Percentiles rank a stretch among this genome's conserved stretches.
phyloP scores from a whole-genome alignment of 2,113 vertebrate species.

The Calyptommatus sinebrachiatus region DNA sequence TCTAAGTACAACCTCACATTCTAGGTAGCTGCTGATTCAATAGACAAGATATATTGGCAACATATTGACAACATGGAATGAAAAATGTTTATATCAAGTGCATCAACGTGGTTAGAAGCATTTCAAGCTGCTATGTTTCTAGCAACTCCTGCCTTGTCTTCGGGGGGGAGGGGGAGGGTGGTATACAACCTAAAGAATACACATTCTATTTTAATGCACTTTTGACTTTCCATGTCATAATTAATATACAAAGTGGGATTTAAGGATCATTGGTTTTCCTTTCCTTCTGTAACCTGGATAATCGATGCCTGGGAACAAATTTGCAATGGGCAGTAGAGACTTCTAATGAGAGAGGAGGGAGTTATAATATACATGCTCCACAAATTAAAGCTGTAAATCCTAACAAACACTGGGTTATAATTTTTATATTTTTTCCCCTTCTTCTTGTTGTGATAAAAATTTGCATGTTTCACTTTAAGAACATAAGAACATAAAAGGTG shows the following conservation, averaged over 20 bases:
- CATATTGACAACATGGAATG: background rate
- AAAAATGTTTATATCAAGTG: background rate
- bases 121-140: background rate
- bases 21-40: background rate
- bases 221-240: background rate
- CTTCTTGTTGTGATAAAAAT: conserved; percentile 10
- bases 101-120: background rate
- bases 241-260: background rate
- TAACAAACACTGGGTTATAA: background rate
- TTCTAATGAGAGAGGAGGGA: background rate
- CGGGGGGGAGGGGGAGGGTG: no score
- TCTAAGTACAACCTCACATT: background rate
- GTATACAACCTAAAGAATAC: background rate
- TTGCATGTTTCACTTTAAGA: conserved; percentile 5
- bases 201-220: background rate
- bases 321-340: background rate
- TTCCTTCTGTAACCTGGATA: background rate
- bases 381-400: background rate
- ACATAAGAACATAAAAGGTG: no score
- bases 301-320: background rate
- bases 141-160: no score
- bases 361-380: background rate
- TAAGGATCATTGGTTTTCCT: background rate
- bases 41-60: background rate
- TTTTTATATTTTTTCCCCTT: background rate